These are phyloP conservation scores for Gnathonemus echidnorhynchus DNA, from an alignment of 2,113 vertebrate genomes.

Conservation along the genomic window DNA sequence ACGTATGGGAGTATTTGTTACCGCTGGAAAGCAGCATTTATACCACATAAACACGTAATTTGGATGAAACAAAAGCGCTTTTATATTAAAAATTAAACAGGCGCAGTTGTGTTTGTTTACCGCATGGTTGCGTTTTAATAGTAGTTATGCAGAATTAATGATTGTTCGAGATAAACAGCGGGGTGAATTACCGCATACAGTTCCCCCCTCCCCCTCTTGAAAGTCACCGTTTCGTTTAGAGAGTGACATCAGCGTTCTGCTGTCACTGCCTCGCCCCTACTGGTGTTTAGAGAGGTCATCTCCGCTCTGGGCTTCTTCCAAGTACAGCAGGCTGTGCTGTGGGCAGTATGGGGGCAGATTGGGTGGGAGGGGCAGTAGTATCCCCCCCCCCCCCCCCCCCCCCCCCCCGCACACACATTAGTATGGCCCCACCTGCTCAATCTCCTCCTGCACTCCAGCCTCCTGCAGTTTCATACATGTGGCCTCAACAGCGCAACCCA, in stretches of 20 bases:
- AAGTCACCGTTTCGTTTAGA: background rate
- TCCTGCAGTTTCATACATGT: background rate
- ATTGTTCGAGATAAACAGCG: background rate
- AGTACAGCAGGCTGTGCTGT: background rate
- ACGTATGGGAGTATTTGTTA: background rate
- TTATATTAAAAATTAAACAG: slow-evolving; percentile 13
- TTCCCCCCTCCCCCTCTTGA: background rate
- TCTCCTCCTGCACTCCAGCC: background rate
- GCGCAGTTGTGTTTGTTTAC: slow-evolving; percentile 13
- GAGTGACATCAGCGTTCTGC: background rate
- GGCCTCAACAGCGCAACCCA: background rate
- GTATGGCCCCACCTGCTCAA: background rate
- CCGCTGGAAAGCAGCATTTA: background rate
- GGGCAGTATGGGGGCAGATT: background rate
- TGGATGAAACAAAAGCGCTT: background rate
- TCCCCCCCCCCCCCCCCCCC: background rate
- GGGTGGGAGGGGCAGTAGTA: background rate
- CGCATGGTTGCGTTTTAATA: slow-evolving; percentile 10
- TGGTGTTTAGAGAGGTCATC: background rate
- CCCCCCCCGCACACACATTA: background rate
- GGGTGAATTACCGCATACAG: background rate
- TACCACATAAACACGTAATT: background rate
- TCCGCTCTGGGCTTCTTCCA: background rate
- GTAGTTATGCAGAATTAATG: slow-evolving; percentile 10
- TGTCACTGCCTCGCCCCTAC: background rate